Evolutionary conservation across 2,797 vertebrate genomes (phyloP), one percentile per base, ranked within the genome.

Genomic region (Hypotaenidia okinawae): DNA sequence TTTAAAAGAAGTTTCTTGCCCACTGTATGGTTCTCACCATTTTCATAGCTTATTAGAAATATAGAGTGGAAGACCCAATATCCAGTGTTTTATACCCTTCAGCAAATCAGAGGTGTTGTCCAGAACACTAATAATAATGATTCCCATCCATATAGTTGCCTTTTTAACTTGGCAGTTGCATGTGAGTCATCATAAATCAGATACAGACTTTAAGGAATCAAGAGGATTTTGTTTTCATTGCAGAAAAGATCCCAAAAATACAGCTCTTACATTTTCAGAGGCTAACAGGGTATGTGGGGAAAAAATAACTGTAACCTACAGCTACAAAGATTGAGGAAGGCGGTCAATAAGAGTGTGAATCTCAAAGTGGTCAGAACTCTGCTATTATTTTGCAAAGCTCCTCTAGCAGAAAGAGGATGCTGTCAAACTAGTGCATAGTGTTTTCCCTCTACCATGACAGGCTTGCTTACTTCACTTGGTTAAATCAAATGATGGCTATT

Each of bases 401-500:
- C 35, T 64, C 52, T 28, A 83, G 78, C 30, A 90, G 62, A 67
- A 63, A 81, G 72, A 84, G 25, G 39, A 76, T 55, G 39, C 64
- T 78, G 72, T 69, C 92, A 74, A 80, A 89, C 28, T 5, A 4
- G 32, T 5, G 18, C 7, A n/a, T 6, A 69, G 12, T 33, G 32
- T 62, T 91, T 64, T 52, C 62, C 30, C 55, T 81, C 63, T 24
- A 8, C 37, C 25, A 13, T 33, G 57, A 19, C 51, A 74, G 14
- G 4, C 32, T 51, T 41, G 61, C 72, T 89, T 61, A 83, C 64
- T 66, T 81, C 47, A 66, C 55, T 35, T 12, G 25, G 14, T 67
- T 86, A 84, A 93, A 93, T 62, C 66, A 75, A 75, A 8, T 88
- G 73, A 59, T 22, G 43, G 49, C 45, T 64, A 21, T 57, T 83